These are phyloP conservation scores for Setipinna tenuifilis DNA, from an alignment of 2,797 vertebrate species.

Conservation along the genomic window DNA sequence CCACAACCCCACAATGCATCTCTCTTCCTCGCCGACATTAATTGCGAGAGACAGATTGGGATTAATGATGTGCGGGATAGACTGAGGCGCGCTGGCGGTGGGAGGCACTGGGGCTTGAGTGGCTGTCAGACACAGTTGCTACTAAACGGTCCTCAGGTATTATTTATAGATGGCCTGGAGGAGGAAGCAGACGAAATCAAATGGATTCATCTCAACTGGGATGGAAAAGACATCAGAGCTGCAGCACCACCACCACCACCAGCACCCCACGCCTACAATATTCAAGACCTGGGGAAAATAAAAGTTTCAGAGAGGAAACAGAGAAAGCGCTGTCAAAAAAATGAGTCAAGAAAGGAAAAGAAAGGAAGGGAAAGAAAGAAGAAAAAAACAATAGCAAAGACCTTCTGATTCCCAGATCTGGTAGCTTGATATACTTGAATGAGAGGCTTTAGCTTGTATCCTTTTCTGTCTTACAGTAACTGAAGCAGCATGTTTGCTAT, in stretches of 20 bases:
- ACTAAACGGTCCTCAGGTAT: slow-evolving; percentile 28
- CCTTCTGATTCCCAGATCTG: not conserved
- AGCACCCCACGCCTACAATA: not conserved
- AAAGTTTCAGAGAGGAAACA: not conserved
- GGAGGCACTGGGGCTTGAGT: slow-evolving; percentile 12
- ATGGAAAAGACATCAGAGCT: slow-evolving; percentile 37
- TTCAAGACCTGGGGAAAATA: too few relatives aligned
- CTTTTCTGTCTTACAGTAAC: not conserved
- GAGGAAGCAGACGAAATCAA: slow-evolving; percentile 25
- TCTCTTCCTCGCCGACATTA: slow-evolving; percentile 23
- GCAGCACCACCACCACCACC: too few relatives aligned
- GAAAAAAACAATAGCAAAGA: not conserved
- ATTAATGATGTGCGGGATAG: slow-evolving; percentile 23
- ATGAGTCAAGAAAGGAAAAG: not conserved
- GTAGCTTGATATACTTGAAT: not conserved
- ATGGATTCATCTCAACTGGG: slow-evolving; percentile 11
- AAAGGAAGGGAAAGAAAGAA: not conserved
- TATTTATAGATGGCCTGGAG: slow-evolving; percentile 40
- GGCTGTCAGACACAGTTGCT: slow-evolving; percentile 49
- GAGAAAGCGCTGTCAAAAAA: not conserved
- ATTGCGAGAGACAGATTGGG: slow-evolving; percentile 27
- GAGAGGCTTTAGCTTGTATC: not conserved
- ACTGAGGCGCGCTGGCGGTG: not conserved
- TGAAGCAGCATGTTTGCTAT: not conserved
- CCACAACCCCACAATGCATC: not conserved